Conservation (phyloP, 1,140 invertebrate genomes). For the Condylostylus longicornis region DNA sequence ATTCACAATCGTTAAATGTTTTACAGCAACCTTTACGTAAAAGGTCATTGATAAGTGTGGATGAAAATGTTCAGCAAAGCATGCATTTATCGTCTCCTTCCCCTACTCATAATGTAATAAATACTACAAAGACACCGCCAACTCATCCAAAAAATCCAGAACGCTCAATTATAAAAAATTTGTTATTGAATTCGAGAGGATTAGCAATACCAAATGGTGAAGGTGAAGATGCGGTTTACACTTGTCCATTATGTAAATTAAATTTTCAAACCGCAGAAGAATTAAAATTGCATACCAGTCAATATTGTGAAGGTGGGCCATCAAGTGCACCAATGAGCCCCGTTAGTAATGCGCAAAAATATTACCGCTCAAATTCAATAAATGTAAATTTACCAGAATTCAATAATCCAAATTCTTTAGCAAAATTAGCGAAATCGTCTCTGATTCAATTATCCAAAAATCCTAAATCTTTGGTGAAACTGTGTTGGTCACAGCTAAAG, state of each 20-base stretch:
- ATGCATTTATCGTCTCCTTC: too few species aligned
- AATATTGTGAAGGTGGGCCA: conserved; percentile 42
- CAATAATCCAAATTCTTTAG: conserved; percentile 28
- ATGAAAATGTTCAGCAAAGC: too few species aligned
- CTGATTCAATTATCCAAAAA: conserved; percentile 20
- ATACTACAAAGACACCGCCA: background rate
- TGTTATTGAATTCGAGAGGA: conserved; percentile 52
- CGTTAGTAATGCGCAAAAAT: conserved; percentile 21
- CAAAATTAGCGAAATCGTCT: conserved; percentile 30
- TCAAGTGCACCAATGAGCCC: conserved; percentile 27
- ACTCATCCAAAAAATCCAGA: conserved; percentile 33
- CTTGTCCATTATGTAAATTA: conserved; percentile 47
- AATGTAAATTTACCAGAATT: conserved; percentile 39
- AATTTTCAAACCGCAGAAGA: conserved; percentile 51
- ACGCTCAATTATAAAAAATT: conserved; percentile 68
- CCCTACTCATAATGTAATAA: too few species aligned
- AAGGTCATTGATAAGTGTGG: too few species aligned
- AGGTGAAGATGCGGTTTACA: conserved; percentile 37
- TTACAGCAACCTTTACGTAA: too few species aligned
- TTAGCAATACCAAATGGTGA: conserved; percentile 35
- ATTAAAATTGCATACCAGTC: conserved; percentile 48
- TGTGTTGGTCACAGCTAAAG: conserved; percentile 26
- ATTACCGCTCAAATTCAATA: conserved; percentile 36
- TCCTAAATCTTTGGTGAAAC: conserved; percentile 24
- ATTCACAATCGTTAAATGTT: too few species aligned